Percentiles rank a stretch among this genome's conserved stretches.
phyloP scores from a whole-genome alignment of 2,797 vertebrate genomes.

The Agapornis canus region DNA sequence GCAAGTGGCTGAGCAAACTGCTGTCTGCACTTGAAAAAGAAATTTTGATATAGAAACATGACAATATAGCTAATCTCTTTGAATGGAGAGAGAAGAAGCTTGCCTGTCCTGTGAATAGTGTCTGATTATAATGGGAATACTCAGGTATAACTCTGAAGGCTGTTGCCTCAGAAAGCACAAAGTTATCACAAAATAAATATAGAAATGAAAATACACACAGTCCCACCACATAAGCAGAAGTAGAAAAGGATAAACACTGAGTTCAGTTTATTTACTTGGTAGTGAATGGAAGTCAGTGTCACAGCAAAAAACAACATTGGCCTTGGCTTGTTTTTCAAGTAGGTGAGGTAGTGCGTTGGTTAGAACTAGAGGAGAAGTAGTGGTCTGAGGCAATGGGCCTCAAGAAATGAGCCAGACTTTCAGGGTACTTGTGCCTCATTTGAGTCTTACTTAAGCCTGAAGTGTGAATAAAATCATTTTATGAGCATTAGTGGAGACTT shows the following conservation, averaged over 20 bases:
- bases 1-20: not conserved
- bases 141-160: not conserved
- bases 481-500: not conserved
- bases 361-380: not conserved
- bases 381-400: not conserved
- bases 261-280: not conserved
- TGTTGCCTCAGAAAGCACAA: not conserved
- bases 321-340: not conserved
- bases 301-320: not conserved
- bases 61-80: not conserved
- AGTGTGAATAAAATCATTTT: not conserved
- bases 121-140: not conserved
- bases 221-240: not conserved
- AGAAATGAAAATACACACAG: not conserved
- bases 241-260: not conserved
- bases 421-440: not conserved
- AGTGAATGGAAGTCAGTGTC: not conserved
- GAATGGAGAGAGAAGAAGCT: not conserved
- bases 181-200: not conserved
- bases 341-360: not conserved
- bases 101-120: not conserved
- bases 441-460: not conserved
- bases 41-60: not conserved
- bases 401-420: not conserved
- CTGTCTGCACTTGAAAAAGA: not conserved